Evolutionary conservation across 2,797 vertebrate genomes (phyloP), one percentile per base, ranked within the genome.

Genomic region (Platyrinchus mystaceus): DNA sequence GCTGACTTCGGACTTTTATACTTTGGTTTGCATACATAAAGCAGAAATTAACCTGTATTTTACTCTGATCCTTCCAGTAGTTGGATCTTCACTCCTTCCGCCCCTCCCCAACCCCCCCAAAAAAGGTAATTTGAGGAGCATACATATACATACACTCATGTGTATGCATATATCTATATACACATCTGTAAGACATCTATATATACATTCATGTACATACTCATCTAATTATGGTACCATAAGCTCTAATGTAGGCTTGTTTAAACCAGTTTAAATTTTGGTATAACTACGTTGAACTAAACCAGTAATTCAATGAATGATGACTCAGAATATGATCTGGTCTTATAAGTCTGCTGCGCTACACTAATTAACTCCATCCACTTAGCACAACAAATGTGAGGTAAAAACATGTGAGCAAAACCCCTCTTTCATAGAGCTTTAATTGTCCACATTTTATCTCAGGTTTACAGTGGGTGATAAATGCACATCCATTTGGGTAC

Each of bases 191-290:
- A 84, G 26, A 39, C 24, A 43, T 52, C 21, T 68, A 36, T 75
- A 14, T 66, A 43, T 41, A 52, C 34, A 12, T 79, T 20, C 20
- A 46, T 73, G 34, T 82, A 27, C 50, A 41, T 73, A 43, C 8
- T 49, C 19, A 67, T 60, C 47, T 70, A 64, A 79, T 92, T 90
- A 47, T 53, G 18, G 30, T 89, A 1, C 44, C 56, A 1, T 44
- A 59, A 84, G 12, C 9, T 84, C 12, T 84, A 82, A 82, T 28
- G 17, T 58, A 53, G 74, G 56, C 67, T 62, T 87, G 80, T 79
- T 89, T 83, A 90, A 83, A 90, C 49, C 41, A 70, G 77, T 73
- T 92, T 70, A 64, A 59, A 63, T 87, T 87, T 71, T 89, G 17
- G 30, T 76, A 6, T 81, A 86, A 62, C 50, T 78, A 18, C 1